A percentile compares a stretch with the other conserved stretches of the same genome.
phyloP scores from a whole-genome alignment of 1,140 invertebrate genomes.

The Drosophila ironensis region DNA sequence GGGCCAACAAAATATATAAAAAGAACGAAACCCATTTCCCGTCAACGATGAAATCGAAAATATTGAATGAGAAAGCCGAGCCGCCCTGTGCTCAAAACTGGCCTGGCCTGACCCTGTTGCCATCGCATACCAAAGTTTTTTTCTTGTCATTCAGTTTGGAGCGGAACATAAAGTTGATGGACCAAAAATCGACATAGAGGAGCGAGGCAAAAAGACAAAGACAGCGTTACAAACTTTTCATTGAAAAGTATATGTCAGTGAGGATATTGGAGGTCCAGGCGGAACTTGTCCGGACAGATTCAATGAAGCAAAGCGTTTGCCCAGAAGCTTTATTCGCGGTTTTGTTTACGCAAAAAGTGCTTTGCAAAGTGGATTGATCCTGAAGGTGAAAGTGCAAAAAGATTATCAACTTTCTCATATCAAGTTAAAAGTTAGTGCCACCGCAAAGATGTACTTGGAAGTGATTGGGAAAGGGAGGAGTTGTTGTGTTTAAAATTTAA shows the following conservation, averaged over 20 bases:
- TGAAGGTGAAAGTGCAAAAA: constrained; percentile 25
- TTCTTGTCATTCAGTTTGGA: constrained; percentile 30
- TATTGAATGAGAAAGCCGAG: constrained; percentile 55
- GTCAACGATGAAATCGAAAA: constrained; percentile 70
- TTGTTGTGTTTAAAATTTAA: not conserved
- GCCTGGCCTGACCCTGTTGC: no score
- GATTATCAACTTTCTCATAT: constrained; percentile 7
- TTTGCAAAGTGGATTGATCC: constrained; percentile 42
- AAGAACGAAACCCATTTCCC: constrained; percentile 52
- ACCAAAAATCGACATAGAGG: constrained; percentile 13
- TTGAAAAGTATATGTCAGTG: constrained; percentile 25
- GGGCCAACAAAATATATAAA: constrained; percentile 16
- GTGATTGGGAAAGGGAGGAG: constrained; percentile 2
- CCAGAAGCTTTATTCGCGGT: constrained; percentile 45
- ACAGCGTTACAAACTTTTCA: constrained; percentile 41
- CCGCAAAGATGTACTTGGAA: constrained; percentile 4
- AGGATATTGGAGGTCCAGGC: not conserved
- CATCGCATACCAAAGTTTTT: constrained; percentile 22
- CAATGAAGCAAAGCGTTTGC: constrained; percentile 47
- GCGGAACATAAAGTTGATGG: constrained; percentile 36
- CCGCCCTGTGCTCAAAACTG: not conserved
- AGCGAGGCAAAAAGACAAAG: constrained; percentile 5
- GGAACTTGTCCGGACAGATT: not conserved
- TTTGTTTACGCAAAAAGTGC: constrained; percentile 47
- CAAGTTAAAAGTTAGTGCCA: constrained; percentile 17